A percentile compares a stretch with the other conserved stretches of the same genome.
Evolutionary conservation across 2,888 invertebrate genomes (phyloP).

Genomic region (Glaucopsyche alexis): DNA sequence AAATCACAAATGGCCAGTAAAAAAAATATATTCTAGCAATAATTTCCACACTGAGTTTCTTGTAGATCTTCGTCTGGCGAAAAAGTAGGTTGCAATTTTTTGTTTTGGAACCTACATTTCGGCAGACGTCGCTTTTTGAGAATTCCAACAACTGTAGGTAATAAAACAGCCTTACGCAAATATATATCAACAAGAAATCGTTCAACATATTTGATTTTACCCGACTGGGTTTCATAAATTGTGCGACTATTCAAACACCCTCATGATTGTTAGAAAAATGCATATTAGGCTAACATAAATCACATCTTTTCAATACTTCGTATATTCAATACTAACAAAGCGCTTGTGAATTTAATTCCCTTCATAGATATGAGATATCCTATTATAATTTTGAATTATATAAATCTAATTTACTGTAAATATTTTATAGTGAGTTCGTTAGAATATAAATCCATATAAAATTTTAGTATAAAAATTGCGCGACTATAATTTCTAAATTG

Average conservation of each 20-base stretch:
- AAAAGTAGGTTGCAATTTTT: no score
- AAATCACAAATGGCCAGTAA: no score
- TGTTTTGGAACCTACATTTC: no score
- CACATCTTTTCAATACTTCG: conserved; percentile 25
- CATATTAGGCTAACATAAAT: background rate
- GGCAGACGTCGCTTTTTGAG: no score
- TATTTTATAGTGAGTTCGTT: background rate
- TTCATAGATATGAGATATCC: background rate
- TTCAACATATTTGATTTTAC: background rate
- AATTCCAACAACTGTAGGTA: no score
- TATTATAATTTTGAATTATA: background rate
- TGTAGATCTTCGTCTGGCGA: no score
- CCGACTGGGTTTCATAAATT: background rate
- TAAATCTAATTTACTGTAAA: conserved; percentile 1
- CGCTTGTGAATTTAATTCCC: background rate
- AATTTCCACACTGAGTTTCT: no score
- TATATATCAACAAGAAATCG: background rate
- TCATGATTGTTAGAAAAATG: background rate
- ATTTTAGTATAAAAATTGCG: background rate
- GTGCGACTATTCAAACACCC: background rate
- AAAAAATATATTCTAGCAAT: no score
- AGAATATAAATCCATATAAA: background rate
- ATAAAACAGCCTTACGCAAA: no score
- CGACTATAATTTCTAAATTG: background rate
- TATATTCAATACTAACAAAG: background rate